Percentiles rank a stretch among this genome's conserved stretches.
Evolutionary conservation across 1,140 invertebrate genomes (phyloP).

Genomic region (Drosophila melanica): DNA sequence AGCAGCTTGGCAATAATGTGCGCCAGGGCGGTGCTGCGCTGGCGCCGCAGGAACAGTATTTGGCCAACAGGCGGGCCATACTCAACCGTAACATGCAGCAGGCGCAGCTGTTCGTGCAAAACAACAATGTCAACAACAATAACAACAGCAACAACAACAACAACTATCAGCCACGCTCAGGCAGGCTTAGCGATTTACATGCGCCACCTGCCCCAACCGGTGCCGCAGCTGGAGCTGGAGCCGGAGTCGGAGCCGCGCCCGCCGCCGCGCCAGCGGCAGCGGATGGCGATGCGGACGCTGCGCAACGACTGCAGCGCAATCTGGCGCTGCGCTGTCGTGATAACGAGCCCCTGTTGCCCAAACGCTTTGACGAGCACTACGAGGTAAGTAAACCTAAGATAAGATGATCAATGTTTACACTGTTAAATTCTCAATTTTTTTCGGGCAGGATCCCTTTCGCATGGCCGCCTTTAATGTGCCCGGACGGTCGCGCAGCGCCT

Average conservation of each 20-base stretch:
- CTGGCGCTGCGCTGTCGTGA: conserved; percentile 77
- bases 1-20: conserved; percentile 33
- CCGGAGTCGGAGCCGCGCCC: conserved; percentile 13
- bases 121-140: conserved; percentile 69
- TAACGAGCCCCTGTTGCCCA: conserved; percentile 76
- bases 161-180: conserved; percentile 72
- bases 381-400: conserved; percentile 48
- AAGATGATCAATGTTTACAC: neutral
- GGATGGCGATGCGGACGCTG: conserved; percentile 74
- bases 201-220: conserved; percentile 44
- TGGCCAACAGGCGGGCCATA: conserved; percentile 75
- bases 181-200: conserved; percentile 71
- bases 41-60: conserved; percentile 67
- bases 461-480: conserved; percentile 83
- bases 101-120: conserved; percentile 69
- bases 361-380: conserved; percentile 79
- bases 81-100: conserved; percentile 75
- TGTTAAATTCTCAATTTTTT: neutral
- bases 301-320: conserved; percentile 68
- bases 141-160: conserved; percentile 67
- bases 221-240: neutral
- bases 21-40: conserved; percentile 43
- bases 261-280: conserved; percentile 35
- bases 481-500: conserved; percentile 69
- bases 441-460: conserved; percentile 72